Evolutionary conservation across 2,888 invertebrate genomes (phyloP).

Genomic region (Diarsia dahlii): DNA sequence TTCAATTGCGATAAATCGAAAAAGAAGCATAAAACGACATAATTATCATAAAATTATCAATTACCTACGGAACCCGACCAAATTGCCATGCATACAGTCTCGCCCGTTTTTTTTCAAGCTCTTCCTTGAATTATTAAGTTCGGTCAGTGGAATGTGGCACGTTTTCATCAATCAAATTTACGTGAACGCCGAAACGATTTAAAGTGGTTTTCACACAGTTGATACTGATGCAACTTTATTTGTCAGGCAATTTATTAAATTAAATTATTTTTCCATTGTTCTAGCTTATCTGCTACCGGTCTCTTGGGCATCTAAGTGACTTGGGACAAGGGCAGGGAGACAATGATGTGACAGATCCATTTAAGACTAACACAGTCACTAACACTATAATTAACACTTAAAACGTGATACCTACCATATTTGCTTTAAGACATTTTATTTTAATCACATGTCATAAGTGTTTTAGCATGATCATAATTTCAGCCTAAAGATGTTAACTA

Average conservation of each 20-base stretch:
- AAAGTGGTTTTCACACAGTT: slow-evolving; percentile 36
- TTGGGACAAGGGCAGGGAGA: too few relatives aligned
- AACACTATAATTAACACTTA: too few relatives aligned
- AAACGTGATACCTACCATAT: too few relatives aligned
- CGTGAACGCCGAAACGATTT: slow-evolving; percentile 65
- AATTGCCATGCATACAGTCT: slow-evolving; percentile 2
- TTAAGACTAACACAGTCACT: too few relatives aligned
- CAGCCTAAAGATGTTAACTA: too few relatives aligned
- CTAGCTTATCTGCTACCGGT: not conserved
- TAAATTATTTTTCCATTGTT: not conserved
- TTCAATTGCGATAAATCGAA: slow-evolving; percentile 32
- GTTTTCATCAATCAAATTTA: slow-evolving; percentile 82
- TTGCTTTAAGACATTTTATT: too few relatives aligned
- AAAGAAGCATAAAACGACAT: slow-evolving; percentile 6
- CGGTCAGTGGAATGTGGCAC: slow-evolving; percentile 72
- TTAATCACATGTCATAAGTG: too few relatives aligned
- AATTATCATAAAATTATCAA: slow-evolving; percentile 25
- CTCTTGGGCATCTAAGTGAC: too few relatives aligned
- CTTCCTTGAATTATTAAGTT: slow-evolving; percentile 77
- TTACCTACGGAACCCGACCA: slow-evolving; percentile 49
- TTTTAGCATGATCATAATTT: too few relatives aligned
- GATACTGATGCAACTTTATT: slow-evolving; percentile 9
- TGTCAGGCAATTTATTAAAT: not conserved
- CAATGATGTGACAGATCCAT: too few relatives aligned
- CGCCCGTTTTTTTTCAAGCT: slow-evolving; percentile 64